A percentile compares a stretch with the other conserved stretches of the same genome.
These are phyloP conservation scores for Coenobita brevimanus DNA, from an alignment of 1,140 invertebrate genomes.

Conservation along the genomic window DNA sequence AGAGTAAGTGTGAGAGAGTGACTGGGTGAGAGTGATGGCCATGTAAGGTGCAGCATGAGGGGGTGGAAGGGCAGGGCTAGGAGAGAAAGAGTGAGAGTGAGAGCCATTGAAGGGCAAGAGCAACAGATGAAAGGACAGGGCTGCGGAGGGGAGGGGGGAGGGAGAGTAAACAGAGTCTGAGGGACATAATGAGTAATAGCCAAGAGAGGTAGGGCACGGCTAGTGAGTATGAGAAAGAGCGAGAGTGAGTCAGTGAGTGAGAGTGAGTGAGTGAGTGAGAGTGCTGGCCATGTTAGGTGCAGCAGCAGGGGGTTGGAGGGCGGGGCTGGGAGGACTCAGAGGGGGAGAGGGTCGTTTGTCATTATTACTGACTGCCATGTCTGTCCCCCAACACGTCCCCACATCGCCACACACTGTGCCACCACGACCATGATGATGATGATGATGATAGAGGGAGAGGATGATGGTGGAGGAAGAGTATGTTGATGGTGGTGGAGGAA, in stretches of 20 bases:
- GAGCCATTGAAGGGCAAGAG: neutral
- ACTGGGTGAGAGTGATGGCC: neutral
- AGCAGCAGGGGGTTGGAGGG: too few relatives aligned
- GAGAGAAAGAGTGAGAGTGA: neutral
- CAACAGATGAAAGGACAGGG: neutral
- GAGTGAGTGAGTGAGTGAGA: too few relatives aligned
- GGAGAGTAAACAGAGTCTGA: neutral
- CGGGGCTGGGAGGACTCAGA: neutral
- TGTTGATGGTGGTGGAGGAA: neutral
- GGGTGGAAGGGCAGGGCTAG: neutral
- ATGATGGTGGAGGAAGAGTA: neutral
- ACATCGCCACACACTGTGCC: constrained; percentile 31
- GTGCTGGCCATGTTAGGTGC: too few relatives aligned
- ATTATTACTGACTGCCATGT: constrained; percentile 39
- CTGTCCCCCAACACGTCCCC: constrained; percentile 25
- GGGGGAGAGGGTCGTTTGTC: constrained; percentile 46
- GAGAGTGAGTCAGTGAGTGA: too few relatives aligned
- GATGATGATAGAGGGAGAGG: neutral
- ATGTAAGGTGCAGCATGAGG: neutral
- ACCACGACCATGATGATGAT: neutral
- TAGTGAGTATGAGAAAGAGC: neutral
- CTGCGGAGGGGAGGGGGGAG: neutral
- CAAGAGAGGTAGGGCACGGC: neutral
- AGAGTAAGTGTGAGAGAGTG: neutral
- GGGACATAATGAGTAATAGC: neutral